phyloP scores from a whole-genome alignment of 2,113 vertebrate genomes.

The Hydropotes inermis region DNA sequence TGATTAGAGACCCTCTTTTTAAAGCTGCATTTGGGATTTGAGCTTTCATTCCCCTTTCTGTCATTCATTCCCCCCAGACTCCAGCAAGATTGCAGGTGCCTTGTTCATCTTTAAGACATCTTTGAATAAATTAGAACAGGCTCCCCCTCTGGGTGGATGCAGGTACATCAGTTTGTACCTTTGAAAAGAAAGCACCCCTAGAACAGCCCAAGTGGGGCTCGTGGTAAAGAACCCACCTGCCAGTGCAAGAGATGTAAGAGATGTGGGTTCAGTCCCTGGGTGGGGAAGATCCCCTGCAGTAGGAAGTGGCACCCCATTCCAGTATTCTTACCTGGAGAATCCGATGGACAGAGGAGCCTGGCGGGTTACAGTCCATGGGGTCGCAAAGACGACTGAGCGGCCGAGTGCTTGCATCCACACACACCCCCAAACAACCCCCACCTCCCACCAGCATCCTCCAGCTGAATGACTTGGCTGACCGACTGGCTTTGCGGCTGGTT shows the following conservation, averaged over 20 bases:
- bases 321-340: not conserved
- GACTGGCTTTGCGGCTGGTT: not conserved
- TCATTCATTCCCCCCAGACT: not conserved
- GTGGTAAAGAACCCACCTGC: not conserved
- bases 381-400: not conserved
- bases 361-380: not conserved
- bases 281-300: not conserved
- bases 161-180: not conserved
- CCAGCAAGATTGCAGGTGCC: not conserved
- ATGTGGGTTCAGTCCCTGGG: not conserved
- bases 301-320: not conserved
- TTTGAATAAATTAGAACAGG: not conserved
- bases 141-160: fast-evolving
- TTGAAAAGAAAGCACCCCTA: not conserved
- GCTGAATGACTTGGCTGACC: not conserved
- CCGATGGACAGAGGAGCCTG: not conserved
- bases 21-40: not conserved
- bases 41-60: not conserved
- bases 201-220: not conserved
- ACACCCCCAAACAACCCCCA: not conserved
- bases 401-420: not conserved
- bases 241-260: not conserved
- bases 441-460: fast-evolving
- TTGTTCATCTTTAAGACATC: fast-evolving
- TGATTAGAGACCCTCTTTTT: not conserved